These are phyloP conservation scores for Drosophila lini DNA, from an alignment of 1,140 invertebrate species.

Conservation along the genomic window DNA sequence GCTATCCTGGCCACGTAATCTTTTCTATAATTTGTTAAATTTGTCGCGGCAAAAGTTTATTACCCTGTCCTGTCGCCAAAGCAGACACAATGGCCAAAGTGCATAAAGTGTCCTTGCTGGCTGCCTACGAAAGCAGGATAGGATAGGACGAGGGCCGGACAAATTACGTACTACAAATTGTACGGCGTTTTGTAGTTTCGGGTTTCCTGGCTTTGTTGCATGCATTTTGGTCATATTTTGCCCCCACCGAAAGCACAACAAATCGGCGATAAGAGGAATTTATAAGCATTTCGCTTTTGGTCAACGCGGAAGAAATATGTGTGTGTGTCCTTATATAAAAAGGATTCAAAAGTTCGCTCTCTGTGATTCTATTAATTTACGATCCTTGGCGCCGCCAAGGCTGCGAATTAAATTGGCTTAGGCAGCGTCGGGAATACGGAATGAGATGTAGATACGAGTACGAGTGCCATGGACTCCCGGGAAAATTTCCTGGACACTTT, in stretches of 20 bases:
- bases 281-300: slow-evolving; percentile 63
- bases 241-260: slow-evolving; percentile 20
- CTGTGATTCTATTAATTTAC: slow-evolving; percentile 80
- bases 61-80: slow-evolving; percentile 63
- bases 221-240: slow-evolving; percentile 73
- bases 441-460: slow-evolving; percentile 43
- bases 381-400: slow-evolving; percentile 58
- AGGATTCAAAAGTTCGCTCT: slow-evolving; percentile 63
- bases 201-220: slow-evolving; percentile 44
- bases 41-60: slow-evolving; percentile 81
- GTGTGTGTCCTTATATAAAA: slow-evolving; percentile 35
- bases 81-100: slow-evolving; percentile 71
- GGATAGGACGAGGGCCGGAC: slow-evolving; percentile 27
- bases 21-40: slow-evolving; percentile 82
- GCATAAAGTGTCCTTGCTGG: slow-evolving; percentile 68
- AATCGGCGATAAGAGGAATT: slow-evolving; percentile 77
- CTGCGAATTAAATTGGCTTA: slow-evolving; percentile 80
- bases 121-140: slow-evolving; percentile 40
- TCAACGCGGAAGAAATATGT: slow-evolving; percentile 58
- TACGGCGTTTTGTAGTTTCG: slow-evolving; percentile 36
- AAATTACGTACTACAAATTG: slow-evolving; percentile 79
- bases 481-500: slow-evolving; percentile 19
- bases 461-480: background rate
- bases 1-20: slow-evolving; percentile 67
- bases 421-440: slow-evolving; percentile 47